Evolutionary conservation across 2,797 vertebrate genomes (phyloP), one percentile per base, ranked within the genome.

Genomic region (Etheostoma perlongum): DNA sequence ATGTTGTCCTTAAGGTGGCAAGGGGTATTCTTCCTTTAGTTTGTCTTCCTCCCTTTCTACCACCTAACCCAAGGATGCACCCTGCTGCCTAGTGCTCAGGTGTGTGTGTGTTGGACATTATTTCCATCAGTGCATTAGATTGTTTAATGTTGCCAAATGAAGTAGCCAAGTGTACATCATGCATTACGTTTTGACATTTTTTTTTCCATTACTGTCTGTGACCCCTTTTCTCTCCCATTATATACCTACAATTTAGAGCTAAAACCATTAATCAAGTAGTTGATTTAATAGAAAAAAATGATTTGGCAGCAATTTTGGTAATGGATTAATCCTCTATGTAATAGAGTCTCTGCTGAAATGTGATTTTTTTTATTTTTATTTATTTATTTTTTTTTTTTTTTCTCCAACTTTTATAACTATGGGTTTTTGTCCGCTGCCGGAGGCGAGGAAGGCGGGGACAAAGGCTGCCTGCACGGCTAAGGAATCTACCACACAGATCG

Each of bases 1-100:
- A 83, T 85, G 87, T 81, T 92, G 85, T 92, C 88, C 82, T 91
- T 86, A 87, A 80, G 84, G 77, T 83, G 85, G 76, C 73, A 82
- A 82, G 78, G 49, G 47, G 65, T 74, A 67, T 83, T 85, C 71
- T 73, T 84, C 54, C 78, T 64, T 76, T 40, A 55, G 79, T 78
- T 74, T 78, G 79, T 77, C 74, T 81, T 67, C 36, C 53, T 75
- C 46, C 40, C 27, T 54, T 46, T 70, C 40, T 57, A 30, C 62
- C 68, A 52, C 16, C 64, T 44, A 67, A 52, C 59, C 53, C 46
- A 71, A 74, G 69, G 72, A 72, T 69, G 62, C 49, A 69, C 5
- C 46, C 10, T 14, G 42, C 52, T 68, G 58, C 47, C 57, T 3
- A 2, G 47, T 33, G 54, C 40, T 74, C 36, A 23, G 23, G 2